Conservation (phyloP, 2,888 invertebrate genomes). For the Sarcophaga subvicina region DNA sequence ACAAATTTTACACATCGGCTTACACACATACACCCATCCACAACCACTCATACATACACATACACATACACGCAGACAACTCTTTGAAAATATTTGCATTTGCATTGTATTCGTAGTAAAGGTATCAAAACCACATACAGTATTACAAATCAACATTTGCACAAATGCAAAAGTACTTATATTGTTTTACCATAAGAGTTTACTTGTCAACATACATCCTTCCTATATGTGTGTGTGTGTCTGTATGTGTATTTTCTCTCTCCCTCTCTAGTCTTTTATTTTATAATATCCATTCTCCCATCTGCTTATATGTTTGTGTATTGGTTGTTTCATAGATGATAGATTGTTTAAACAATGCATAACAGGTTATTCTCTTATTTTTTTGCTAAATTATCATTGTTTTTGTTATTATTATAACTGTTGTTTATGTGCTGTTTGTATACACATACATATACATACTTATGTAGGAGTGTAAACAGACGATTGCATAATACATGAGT, state of each 20-base stretch:
- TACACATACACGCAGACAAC: slow-evolving; percentile 1
- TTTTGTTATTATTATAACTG: slow-evolving; percentile 42
- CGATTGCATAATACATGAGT: slow-evolving; percentile 9
- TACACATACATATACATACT: neutral
- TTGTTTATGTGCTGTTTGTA: slow-evolving; percentile 25
- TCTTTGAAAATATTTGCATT: neutral
- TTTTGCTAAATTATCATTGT: slow-evolving; percentile 38
- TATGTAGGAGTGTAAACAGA: neutral
- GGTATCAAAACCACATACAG: slow-evolving; percentile 31
- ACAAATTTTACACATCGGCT: neutral
- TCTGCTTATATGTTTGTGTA: slow-evolving; percentile 26
- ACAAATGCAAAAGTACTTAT: neutral
- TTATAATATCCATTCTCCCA: neutral
- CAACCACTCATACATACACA: neutral
- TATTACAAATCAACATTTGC: slow-evolving; percentile 19
- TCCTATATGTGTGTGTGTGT: slow-evolving; percentile 3
- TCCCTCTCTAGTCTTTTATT: neutral
- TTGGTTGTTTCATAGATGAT: slow-evolving; percentile 42
- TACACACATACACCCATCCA: neutral
- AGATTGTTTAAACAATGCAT: slow-evolving; percentile 61
- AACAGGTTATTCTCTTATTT: slow-evolving; percentile 34
- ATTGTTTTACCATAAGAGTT: no score
- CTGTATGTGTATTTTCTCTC: neutral
- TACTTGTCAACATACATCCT: slow-evolving; percentile 51
- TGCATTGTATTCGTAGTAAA: slow-evolving; percentile 17